phyloP scores from a whole-genome alignment of 2,888 invertebrate species.

The Drosophila sordidula region DNA sequence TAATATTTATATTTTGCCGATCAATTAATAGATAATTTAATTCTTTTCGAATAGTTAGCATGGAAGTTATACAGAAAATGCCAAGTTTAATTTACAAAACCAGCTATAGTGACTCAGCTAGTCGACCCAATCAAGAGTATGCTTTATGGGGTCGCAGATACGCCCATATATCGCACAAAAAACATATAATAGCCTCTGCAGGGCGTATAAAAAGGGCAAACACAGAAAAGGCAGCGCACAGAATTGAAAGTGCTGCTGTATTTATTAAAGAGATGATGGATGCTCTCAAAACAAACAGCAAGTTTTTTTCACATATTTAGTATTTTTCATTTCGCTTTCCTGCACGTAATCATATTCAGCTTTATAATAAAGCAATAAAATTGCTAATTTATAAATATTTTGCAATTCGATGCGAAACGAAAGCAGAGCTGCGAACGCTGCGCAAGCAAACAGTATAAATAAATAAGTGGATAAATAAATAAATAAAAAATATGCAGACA shows the following conservation, averaged over 20 bases:
- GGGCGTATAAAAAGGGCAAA: no score
- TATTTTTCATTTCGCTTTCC: neutral
- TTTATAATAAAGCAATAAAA: slow-evolving; percentile 37
- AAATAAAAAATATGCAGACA: slow-evolving; percentile 15
- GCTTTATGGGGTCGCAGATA: no score
- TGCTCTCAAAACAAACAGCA: neutral
- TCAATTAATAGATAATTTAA: no score
- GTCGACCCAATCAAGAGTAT: no score
- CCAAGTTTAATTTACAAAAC: no score
- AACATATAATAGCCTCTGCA: no score
- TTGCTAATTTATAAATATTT: slow-evolving; percentile 32
- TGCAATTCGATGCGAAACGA: slow-evolving; percentile 27
- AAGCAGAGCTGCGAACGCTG: slow-evolving; percentile 13
- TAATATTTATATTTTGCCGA: no score
- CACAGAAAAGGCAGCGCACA: no score
- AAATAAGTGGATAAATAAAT: slow-evolving; percentile 18
- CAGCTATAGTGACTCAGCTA: no score
- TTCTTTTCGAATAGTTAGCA: no score
- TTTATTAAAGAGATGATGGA: slow-evolving; percentile 2
- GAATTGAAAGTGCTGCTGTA: neutral
- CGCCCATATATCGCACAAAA: no score
- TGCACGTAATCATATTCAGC: slow-evolving; percentile 6
- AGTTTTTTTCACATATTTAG: neutral
- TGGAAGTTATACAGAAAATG: no score
- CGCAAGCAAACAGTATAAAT: slow-evolving; percentile 34